Conservation (phyloP, 2,797 vertebrate species). For the Diplodus sargus region DNA sequence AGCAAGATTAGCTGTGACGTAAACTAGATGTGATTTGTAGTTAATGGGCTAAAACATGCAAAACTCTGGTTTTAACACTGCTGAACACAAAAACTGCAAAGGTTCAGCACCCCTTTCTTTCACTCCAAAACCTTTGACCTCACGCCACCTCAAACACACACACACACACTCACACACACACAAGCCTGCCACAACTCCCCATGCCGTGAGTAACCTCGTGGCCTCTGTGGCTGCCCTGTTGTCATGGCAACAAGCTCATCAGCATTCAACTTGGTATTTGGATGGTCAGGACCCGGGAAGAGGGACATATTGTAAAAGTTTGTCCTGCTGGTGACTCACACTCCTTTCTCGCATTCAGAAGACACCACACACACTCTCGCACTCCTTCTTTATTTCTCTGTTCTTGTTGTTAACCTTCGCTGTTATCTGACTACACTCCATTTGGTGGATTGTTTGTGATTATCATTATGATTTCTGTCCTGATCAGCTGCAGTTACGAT, state of each 20-base stretch:
- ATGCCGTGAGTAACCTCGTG: slow-evolving; percentile 46
- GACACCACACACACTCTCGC: slow-evolving; percentile 22
- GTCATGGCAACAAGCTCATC: slow-evolving; percentile 71
- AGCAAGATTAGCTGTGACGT: background rate
- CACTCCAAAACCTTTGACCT: slow-evolving; percentile 45
- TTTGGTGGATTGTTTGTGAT: slow-evolving; percentile 32
- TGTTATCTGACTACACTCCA: slow-evolving; percentile 4
- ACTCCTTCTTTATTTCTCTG: background rate
- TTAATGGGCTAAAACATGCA: slow-evolving; percentile 2
- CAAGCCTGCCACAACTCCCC: slow-evolving; percentile 42
- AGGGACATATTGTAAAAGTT: slow-evolving; percentile 70
- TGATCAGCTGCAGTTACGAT: slow-evolving; percentile 36
- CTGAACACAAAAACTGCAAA: slow-evolving; percentile 11
- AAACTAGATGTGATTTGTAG: background rate
- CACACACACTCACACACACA: slow-evolving; percentile 39
- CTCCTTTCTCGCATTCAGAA: slow-evolving; percentile 13
- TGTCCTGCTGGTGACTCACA: slow-evolving; percentile 59
- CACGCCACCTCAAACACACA: slow-evolving; percentile 30
- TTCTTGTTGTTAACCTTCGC: background rate
- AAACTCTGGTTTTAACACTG: background rate
- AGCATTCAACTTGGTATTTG: slow-evolving; percentile 63
- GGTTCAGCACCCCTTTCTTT: background rate
- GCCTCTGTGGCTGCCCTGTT: slow-evolving; percentile 66
- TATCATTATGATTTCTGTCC: slow-evolving; percentile 14
- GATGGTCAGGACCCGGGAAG: slow-evolving; percentile 46